Evolutionary conservation across 2,797 vertebrate species (phyloP), one percentile per base, ranked within the genome.

Genomic region (Pelochelys cantorii): DNA sequence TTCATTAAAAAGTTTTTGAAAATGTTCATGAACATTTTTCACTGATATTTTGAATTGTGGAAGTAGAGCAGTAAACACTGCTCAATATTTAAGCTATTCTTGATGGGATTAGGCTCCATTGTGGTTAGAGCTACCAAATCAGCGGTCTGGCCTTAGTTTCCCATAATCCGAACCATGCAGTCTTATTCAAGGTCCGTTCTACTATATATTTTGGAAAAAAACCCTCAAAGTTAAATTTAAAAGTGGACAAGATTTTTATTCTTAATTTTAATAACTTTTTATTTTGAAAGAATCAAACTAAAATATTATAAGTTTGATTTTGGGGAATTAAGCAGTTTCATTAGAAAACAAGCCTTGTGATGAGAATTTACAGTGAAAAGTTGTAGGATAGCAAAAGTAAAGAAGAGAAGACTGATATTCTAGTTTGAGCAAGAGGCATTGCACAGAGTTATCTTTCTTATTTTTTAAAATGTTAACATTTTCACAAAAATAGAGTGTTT

Each of bases 401-500:
- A 15, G 53, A 0, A 87, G 13, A 77, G 20, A 53, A 82, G 84
- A 84, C 85, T 92, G 65, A 80, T 93, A 86, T 68, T 89, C 82
- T 85, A 81, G 11, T 88, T 90, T 90, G 85, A 83, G 75, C 79
- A 92, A 95, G 52, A 79, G 11, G 59, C 1, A 87, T 29, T n/a
- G 62, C 29, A 17, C 42, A 91, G 77, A 81, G 56, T 90, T 86
- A 94, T 62, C 57, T 93, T 93, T 85, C 53, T 86, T 94, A 90
- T 83, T 77, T 75, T 91, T 90, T 15, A 1, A 92, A 87, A 71
- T 62, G 11, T 55, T 65, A 89, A 14, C 83, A 10, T 84, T 95
- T 93, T 88, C 87, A 85, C 79, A 91, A 93, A 48, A 95, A 94
- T 90, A 87, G 68, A 91, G 14, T 81, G 79, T 81, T 85, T 34